Conservation (phyloP, 1,140 invertebrate species). For the Achatina immaculata region DNA sequence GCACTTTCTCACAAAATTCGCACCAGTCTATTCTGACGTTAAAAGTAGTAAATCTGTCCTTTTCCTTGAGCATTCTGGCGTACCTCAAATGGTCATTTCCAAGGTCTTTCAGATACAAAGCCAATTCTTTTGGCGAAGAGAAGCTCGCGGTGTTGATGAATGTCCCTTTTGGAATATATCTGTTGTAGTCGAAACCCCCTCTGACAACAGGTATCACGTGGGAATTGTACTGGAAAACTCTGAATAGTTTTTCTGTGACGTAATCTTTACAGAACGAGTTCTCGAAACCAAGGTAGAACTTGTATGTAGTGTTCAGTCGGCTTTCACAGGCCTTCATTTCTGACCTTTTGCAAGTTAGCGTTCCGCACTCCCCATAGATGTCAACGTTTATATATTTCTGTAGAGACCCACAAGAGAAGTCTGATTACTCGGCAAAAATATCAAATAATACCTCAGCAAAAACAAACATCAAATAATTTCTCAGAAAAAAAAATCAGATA, state of each 20-base stretch:
- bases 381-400: constrained; percentile 68
- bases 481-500: no score
- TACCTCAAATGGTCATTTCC: not conserved
- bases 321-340: not conserved
- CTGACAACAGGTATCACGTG: not conserved
- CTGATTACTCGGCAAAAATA: not conserved
- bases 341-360: not conserved
- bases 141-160: not conserved
- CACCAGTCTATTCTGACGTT: not conserved
- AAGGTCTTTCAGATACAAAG: not conserved
- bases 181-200: constrained; percentile 7
- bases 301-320: constrained; percentile 39
- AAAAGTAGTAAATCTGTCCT: not conserved
- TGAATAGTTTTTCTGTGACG: constrained; percentile 95
- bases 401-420: not conserved
- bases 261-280: constrained; percentile 97
- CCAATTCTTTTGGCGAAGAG: not conserved
- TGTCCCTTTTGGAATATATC: not conserved
- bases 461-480: no score
- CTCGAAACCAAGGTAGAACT: constrained; percentile 71
- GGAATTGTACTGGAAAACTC: not conserved
- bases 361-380: constrained; percentile 77
- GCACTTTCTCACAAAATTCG: not conserved
- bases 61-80: constrained; percentile 10
- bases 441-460: no score